Evolutionary conservation across 2,797 vertebrate genomes (phyloP), one percentile per base, ranked within the genome.

Genomic region (Gobionotothen gibberifrons): DNA sequence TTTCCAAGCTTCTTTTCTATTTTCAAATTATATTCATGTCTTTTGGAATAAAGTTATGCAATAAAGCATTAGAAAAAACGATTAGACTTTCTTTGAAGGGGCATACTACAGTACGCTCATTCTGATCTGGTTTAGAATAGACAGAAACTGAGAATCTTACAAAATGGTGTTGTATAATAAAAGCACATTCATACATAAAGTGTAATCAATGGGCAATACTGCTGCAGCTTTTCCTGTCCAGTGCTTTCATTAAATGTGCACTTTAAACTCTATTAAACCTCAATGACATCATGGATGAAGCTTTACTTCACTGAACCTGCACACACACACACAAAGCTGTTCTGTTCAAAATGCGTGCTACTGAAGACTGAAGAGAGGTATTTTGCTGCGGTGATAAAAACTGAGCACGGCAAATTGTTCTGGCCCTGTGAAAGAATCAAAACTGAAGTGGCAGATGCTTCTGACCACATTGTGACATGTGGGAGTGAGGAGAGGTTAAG

Each of bases 21-120:
- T 53, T 59, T 69, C 64, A 12, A 69, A 52, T 56, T 1, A 53
- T 21, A 4, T 64, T 49, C 4, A 16, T 39, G 61, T 4, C 21
- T 76, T 59, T 36, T 63, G 14, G 15, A 84, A 68, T 61, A 62
- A 66, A 69, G 56, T 2, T 5, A 71, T 14, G 3, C 74, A 73
- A 64, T 14, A 47, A 54, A 39, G 0, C 15, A 44, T 1, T 8
- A n/a, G 12, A 3, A 53, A 42, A 53, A 42, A 13, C 32, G 26
- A 14, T 44, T 22, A 7, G 17, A 13, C 5, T 54, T 11, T 14
- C 16, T 54, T 39, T 55, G 39, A 36, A 52, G 39, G 58, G 39
- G 3, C 22, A 9, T 7, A 22, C 42, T 26, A 21, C 36, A 48
- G 21, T 12, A 11, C 7, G 58, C 36, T 56, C 8, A 46, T 63